Evolutionary conservation across 2,888 invertebrate genomes (phyloP).

Genomic region (Pyralis farinalis): DNA sequence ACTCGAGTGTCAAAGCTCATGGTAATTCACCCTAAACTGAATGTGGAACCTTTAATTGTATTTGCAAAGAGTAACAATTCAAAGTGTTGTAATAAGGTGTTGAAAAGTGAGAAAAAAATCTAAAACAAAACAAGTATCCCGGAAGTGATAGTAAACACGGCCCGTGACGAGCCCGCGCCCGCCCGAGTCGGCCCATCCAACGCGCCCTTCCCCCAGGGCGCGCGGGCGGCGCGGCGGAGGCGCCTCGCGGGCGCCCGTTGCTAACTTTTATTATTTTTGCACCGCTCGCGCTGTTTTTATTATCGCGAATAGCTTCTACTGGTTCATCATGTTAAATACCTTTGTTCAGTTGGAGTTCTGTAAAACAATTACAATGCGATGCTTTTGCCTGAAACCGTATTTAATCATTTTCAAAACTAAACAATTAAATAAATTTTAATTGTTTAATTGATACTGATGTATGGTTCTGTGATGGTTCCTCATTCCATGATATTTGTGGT

Average conservation of each 20-base stretch:
- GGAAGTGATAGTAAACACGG: slow-evolving; percentile 58
- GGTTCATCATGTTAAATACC: slow-evolving; percentile 35
- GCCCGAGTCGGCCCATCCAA: slow-evolving; percentile 18
- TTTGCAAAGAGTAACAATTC: not conserved
- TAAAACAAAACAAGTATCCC: slow-evolving; percentile 46
- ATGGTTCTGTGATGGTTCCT: too few species aligned
- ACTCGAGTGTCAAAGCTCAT: too few species aligned
- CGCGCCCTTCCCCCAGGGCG: slow-evolving; percentile 28
- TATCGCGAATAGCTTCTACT: slow-evolving; percentile 50
- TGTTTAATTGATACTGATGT: too few species aligned
- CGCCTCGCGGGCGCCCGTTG: slow-evolving; percentile 55
- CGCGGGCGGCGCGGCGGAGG: slow-evolving; percentile 22
- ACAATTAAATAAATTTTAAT: too few species aligned
- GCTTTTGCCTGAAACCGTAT: too few species aligned
- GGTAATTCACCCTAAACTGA: too few species aligned
- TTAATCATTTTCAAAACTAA: too few species aligned
- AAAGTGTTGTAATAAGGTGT: slow-evolving; percentile 37
- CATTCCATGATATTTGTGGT: too few species aligned
- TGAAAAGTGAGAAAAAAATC: slow-evolving; percentile 37
- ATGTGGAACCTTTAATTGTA: too few species aligned
- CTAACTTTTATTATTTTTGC: slow-evolving; percentile 73
- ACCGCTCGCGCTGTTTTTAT: slow-evolving; percentile 59
- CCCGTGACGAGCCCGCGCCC: slow-evolving; percentile 41
- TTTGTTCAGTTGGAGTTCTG: slow-evolving; percentile 9
- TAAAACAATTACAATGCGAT: too few species aligned